Conservation (phyloP, 2,888 invertebrate species). For the Drosophila rubida region DNA sequence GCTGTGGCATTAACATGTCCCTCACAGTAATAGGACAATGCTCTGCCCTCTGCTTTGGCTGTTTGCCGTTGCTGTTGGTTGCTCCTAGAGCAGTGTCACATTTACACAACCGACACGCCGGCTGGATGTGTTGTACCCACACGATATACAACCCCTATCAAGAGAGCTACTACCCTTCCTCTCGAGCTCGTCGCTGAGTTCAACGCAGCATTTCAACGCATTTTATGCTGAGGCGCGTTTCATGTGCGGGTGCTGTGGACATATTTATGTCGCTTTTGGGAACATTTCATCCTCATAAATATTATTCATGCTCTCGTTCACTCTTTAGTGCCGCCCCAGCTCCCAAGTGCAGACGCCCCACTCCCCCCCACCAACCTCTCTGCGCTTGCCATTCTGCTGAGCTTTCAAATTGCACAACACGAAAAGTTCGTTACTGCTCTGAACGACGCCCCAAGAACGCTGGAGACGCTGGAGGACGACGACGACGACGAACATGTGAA, state of each 20-base stretch:
- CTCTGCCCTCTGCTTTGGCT: conserved; percentile 4
- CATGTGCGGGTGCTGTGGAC: conserved; percentile 83
- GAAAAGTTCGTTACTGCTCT: conserved; percentile 70
- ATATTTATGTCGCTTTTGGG: conserved; percentile 84
- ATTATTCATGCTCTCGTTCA: conserved; percentile 80
- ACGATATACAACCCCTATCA: conserved; percentile 37
- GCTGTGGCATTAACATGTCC: conserved; percentile 10
- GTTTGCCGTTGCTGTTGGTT: neutral
- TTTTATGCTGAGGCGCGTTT: conserved; percentile 74
- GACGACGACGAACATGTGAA: conserved; percentile 58
- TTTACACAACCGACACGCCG: conserved; percentile 11
- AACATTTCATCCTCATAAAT: conserved; percentile 84
- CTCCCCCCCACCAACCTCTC: neutral
- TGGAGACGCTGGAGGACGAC: conserved; percentile 19
- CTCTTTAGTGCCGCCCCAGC: conserved; percentile 56
- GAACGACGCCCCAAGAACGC: conserved; percentile 49
- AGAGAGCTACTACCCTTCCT: conserved; percentile 4
- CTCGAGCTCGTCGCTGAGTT: conserved; percentile 22
- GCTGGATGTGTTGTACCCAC: neutral
- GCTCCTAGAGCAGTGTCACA: conserved; percentile 19
- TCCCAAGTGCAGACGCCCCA: neutral
- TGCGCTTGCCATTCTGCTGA: conserved; percentile 63
- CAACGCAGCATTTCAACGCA: conserved; percentile 66
- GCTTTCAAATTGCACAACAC: conserved; percentile 72
- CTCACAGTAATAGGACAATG: conserved; percentile 15